These are phyloP conservation scores for Perizoma flavofasciatum DNA, from an alignment of 2,888 invertebrate species.

Conservation along the genomic window DNA sequence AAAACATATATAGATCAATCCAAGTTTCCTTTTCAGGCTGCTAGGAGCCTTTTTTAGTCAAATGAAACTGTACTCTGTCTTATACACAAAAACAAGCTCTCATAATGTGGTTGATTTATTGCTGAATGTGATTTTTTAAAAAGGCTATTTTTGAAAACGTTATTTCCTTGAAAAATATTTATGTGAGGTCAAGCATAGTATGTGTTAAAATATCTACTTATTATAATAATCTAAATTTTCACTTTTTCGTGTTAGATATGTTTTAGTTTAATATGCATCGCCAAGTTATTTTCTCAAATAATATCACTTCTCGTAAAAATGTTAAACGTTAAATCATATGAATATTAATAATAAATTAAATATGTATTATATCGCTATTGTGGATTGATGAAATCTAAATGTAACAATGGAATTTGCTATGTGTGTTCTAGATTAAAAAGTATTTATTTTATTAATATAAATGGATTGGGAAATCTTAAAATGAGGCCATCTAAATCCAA, in stretches of 20 bases:
- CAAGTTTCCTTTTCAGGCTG: slow-evolving; percentile 14
- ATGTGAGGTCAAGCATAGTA: no score
- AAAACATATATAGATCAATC: slow-evolving; percentile 2
- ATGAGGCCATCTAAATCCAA: slow-evolving; percentile 53
- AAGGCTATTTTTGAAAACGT: no score
- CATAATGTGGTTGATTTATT: no score
- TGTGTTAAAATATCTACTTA: neutral
- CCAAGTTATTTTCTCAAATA: no score
- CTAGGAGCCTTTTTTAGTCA: slow-evolving; percentile 7
- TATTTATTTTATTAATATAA: slow-evolving; percentile 35
- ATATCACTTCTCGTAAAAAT: slow-evolving; percentile 15
- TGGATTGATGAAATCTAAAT: slow-evolving; percentile 38
- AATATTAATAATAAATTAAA: slow-evolving; percentile 17
- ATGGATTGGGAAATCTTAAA: slow-evolving; percentile 39
- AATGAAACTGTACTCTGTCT: no score
- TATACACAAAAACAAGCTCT: no score
- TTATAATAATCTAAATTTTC: neutral
- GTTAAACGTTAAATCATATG: slow-evolving; percentile 21
- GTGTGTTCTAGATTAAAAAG: slow-evolving; percentile 35
- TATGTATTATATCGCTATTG: slow-evolving; percentile 30
- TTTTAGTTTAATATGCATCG: no score
- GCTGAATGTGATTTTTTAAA: no score
- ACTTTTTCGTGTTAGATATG: no score
- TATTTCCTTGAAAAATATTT: no score
- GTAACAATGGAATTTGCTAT: slow-evolving; percentile 50